These are phyloP conservation scores for Trinectes maculatus DNA, from an alignment of 2,113 vertebrate species.

Conservation along the genomic window DNA sequence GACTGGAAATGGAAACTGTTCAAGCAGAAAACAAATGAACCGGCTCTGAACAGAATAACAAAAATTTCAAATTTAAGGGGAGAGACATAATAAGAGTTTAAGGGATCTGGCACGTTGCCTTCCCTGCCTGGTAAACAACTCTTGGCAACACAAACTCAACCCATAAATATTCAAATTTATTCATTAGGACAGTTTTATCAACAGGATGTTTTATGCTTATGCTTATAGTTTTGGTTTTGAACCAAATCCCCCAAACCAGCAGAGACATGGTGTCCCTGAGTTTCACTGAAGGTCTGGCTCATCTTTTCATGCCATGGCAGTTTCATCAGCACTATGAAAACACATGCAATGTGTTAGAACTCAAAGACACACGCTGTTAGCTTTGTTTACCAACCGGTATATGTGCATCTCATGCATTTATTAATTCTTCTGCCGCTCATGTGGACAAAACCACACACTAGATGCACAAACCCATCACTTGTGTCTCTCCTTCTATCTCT, in stretches of 20 bases:
- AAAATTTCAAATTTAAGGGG: no score
- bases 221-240: not conserved
- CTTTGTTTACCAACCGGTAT: not conserved
- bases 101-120: no score
- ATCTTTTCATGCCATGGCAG: not conserved
- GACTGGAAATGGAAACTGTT: no score
- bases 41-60: no score
- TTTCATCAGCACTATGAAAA: no score
- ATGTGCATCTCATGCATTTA: not conserved
- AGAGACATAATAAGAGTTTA: no score
- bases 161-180: not conserved
- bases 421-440: not conserved
- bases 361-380: not conserved
- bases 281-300: no score
- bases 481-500: not conserved
- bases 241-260: not conserved
- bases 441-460: not conserved
- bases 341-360: not conserved
- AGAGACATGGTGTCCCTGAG: not conserved
- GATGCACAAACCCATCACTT: not conserved
- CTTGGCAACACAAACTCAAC: not conserved
- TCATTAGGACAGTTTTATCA: no score
- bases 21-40: no score
- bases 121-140: not conserved
- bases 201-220: not conserved